phyloP scores from a whole-genome alignment of 2,888 invertebrate species.

The Arenicola marina region DNA sequence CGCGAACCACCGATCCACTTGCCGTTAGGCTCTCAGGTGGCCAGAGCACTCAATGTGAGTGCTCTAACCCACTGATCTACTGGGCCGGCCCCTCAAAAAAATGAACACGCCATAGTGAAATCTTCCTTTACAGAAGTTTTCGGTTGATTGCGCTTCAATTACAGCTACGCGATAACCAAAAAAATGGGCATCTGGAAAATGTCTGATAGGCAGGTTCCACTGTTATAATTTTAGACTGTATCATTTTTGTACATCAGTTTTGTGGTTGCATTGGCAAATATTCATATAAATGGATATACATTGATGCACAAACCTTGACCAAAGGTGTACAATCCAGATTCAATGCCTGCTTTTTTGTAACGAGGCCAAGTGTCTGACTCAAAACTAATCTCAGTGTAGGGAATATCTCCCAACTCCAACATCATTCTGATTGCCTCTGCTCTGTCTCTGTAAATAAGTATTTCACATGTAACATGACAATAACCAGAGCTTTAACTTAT shows the following conservation, averaged over 20 bases:
- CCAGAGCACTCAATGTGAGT: too few species aligned
- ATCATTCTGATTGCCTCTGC: slow-evolving; percentile 41
- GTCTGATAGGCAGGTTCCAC: too few species aligned
- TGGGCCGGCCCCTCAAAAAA: too few species aligned
- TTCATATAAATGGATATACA: neutral
- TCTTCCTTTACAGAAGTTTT: too few species aligned
- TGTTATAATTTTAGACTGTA: neutral
- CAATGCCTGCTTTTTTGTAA: slow-evolving; percentile 16
- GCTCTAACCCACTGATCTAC: too few species aligned
- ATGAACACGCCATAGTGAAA: too few species aligned
- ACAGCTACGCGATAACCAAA: too few species aligned
- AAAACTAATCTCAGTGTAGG: slow-evolving; percentile 34
- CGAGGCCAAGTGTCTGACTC: slow-evolving; percentile 24
- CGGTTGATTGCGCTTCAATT: too few species aligned
- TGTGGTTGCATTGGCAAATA: neutral
- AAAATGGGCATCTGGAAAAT: neutral
- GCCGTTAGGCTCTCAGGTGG: too few species aligned
- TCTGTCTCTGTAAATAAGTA: slow-evolving; percentile 27
- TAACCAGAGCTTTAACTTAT: too few species aligned
- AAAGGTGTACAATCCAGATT: slow-evolving; percentile 17
- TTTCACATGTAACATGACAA: neutral
- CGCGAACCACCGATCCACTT: too few species aligned
- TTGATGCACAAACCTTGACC: slow-evolving; percentile 13
- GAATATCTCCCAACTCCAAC: slow-evolving; percentile 42
- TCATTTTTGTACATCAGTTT: neutral